Base-by-base conservation (phyloP, 2,797 vertebrate species). In the Menidia menidia region DNA sequence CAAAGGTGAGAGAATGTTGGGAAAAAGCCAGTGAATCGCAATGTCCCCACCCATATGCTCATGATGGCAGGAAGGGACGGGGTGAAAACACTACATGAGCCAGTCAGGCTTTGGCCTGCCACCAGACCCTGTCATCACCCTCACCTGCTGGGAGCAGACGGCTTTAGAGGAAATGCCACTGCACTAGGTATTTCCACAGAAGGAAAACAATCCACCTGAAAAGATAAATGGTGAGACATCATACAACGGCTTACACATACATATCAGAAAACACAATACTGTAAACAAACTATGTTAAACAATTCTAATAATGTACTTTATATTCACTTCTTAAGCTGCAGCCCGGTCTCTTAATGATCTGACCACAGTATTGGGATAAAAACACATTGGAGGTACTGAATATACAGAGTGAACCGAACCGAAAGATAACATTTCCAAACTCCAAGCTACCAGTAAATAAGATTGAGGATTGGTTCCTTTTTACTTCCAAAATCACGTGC, bases 61-160 rank as follows among this genome's bases (percentile, higher is more conserved):
- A 60, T 30, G 67, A 90, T 88, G 85, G 92, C 92, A 93, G 92
- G 92, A 93, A 92, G 89, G 59, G 71, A 90, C 70, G 69, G 87
- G 89, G 85, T 58, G 80, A 90, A 90, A 83, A 88, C 76, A 87
- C 78, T 85, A 85, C 72, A 77, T 81, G 73, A 81, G 91, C 89
- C 89, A 90, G 92, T 87, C 85, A 70, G 43, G 86, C 88, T 75
- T 86, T 94, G 93, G 93, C 92, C 88, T 73, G 77, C 77, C 87
- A 93, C 91, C 93, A 94, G 89, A 83, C 88, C 90, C 90, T 90
- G 92, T 93, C 93, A 94, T 92, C 91, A 85, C 88, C 88, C 86
- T 90, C 74, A 75, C 91, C 91, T 76, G 82, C 92, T 92, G 92
- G 69, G 92, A 91, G 79, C 82, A 83, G 63, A 81, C 83, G 85